Conservation (phyloP, 2,888 invertebrate genomes). For the Lysandra bellargus region DNA sequence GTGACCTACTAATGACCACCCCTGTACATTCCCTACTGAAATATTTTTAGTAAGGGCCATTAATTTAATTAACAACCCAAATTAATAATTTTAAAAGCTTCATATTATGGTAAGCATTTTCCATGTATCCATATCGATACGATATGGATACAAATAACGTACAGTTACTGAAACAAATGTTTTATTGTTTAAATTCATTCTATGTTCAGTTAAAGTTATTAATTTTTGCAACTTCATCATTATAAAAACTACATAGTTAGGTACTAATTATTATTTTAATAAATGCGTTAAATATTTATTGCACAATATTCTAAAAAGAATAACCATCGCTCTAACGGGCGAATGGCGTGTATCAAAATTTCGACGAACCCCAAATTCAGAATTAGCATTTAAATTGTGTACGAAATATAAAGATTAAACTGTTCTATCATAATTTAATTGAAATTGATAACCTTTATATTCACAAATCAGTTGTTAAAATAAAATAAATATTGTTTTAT, state of each 20-base stretch:
- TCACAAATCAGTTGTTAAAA: not conserved
- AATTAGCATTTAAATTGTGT: conserved; percentile 33
- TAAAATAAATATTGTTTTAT: too few species aligned
- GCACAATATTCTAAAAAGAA: not conserved
- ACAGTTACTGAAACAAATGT: too few species aligned
- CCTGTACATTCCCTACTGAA: not conserved
- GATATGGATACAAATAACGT: too few species aligned
- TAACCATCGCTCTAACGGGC: not conserved
- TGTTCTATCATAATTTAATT: not conserved
- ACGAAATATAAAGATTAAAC: conserved; percentile 25
- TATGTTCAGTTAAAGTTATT: too few species aligned
- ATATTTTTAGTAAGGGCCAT: not conserved
- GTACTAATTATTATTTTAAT: too few species aligned
- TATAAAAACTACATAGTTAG: too few species aligned
- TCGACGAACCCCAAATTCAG: conserved; percentile 22
- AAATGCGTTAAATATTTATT: not conserved
- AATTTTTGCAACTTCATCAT: too few species aligned
- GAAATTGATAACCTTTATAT: not conserved
- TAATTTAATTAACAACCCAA: not conserved
- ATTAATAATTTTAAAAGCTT: conserved; percentile 6
- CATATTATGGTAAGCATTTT: not conserved
- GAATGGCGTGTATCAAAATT: conserved; percentile 10
- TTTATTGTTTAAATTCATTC: too few species aligned
- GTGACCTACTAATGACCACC: not conserved
- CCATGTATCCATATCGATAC: too few species aligned